Evolutionary conservation across 2,888 invertebrate genomes (phyloP), one percentile per base, ranked within the genome.

Genomic region (Platycheirus albimanus): DNA sequence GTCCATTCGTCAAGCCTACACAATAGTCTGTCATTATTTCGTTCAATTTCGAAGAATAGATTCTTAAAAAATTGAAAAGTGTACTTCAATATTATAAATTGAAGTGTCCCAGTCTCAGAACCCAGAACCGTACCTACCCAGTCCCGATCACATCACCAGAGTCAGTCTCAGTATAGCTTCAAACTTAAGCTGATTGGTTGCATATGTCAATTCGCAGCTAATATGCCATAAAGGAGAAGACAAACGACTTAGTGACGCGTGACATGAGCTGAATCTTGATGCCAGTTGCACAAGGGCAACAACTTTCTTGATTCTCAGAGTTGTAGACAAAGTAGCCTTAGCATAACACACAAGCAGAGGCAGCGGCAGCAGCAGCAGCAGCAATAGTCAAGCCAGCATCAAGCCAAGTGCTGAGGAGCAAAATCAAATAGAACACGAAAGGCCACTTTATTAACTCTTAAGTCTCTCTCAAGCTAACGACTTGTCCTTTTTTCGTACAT

Each of bases 201-300:
- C 64, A 67, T 74, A 76, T 80, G 70, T 77, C 83, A 83, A 71
- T 77, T 69, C 72, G 64, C 67, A 33, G 63, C 78, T 74, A 83
- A 83, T 83, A 74, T 83, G 83, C 83, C 78, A 83, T 83, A 78
- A 78, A 83, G 72, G 83, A 83, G 83, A 83, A 83, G 83, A 83
- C 83, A 83, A 83, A 83, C 83, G 83, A 78, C 83, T 83, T 64
- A 74, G 83, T 83, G 83, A 83, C 78, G 83, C 78, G 78, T 83
- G 83, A 83, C 83, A 77, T 83, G 83, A 83, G 83, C 64, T 83
- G 83, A 83, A 83, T 83, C 83, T 83, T 72, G 83, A 77, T 83
- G 58, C 63, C 20, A 72, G 78, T 78, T 67, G 83, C 71, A 78
- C 83, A 83, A 83, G 83, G 83, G 83, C 83, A 78, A 83, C 83